Percentiles rank a stretch among this genome's conserved stretches.
phyloP scores from a whole-genome alignment of 2,888 invertebrate species.

The Agrotis segetum region DNA sequence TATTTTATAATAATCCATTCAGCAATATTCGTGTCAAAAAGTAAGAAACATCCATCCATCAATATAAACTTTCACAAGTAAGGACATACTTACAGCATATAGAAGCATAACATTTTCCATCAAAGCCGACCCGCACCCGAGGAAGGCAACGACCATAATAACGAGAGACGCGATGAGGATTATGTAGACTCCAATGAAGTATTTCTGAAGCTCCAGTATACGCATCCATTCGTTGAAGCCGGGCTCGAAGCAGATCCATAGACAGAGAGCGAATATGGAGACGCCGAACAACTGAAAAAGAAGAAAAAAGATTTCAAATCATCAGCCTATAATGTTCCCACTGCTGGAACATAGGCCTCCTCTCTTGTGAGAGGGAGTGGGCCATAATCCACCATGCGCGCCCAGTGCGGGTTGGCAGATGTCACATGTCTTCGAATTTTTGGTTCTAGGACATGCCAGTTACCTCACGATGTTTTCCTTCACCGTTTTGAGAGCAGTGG shows the following conservation, averaged over 20 bases:
- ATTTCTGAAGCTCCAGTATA: constrained; percentile 93
- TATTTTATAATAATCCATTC: too few species aligned
- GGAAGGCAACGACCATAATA: constrained; percentile 94
- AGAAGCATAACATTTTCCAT: constrained; percentile 94
- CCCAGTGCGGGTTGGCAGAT: too few species aligned
- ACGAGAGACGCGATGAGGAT: constrained; percentile 93
- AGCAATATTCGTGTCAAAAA: too few species aligned
- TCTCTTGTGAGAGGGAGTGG: too few species aligned
- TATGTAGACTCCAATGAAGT: constrained; percentile 96
- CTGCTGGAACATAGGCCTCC: too few species aligned
- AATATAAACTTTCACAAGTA: neutral
- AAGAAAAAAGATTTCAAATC: constrained; percentile 11
- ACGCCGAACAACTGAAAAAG: constrained; percentile 94
- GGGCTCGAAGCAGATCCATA: constrained; percentile 96
- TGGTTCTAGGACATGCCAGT: too few species aligned
- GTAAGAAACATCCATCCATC: too few species aligned
- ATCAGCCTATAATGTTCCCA: too few species aligned
- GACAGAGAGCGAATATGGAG: constrained; percentile 94
- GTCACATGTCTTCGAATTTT: too few species aligned
- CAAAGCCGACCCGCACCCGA: constrained; percentile 96
- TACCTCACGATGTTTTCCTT: too few species aligned
- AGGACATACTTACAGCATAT: constrained; percentile 92
- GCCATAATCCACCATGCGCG: too few species aligned
- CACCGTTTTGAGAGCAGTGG: too few species aligned
- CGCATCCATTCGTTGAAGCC: constrained; percentile 96